Evolutionary conservation across 2,113 vertebrate species (phyloP), one percentile per base, ranked within the genome.

Genomic region (Pogona vitticeps): DNA sequence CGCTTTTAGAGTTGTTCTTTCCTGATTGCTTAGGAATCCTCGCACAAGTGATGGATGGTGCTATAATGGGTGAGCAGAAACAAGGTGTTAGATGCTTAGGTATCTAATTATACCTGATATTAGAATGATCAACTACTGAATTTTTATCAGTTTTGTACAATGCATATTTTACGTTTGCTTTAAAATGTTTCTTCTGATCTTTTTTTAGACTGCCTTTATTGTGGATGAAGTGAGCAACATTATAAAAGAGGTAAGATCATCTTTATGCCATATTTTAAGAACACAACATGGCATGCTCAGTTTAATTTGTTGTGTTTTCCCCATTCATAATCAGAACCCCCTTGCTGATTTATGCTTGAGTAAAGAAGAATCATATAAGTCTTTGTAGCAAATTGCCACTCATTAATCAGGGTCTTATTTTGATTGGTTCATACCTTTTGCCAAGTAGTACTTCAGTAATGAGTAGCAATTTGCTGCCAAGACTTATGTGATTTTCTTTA

Each of bases 141-240:
- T 26, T 65, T 33, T 46, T 63, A 2, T 75, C 70, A 63, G 0
- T 68, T 85, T 36, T 78, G n/a, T n/a, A 75, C 7, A 21, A 15
- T 81, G 3, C 33, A 68, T 52, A 78, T 56, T 17, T 1, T 67
- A 6, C 31, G 56, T n/a, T 72, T 86, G 80, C 73, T 80, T 87
- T 40, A 85, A 90, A 26, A 86, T 80, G 68, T 2, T 65, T 31
- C n/a, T 3, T 75, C 38, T 59, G 8, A 0, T 1, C 46, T 87
- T 89, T 90, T 85, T 94, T 67, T 67, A 99, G 98, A 96, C 96
- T 42, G 86, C 95, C 18, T 99, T 99, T 92, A 94, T 97, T 56
- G 97, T 98, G 31, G 98, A 99, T 83, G 98, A 99, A 96, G 98
- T 99, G 86, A 98, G 96, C 95, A 95, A 96, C 94, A 98, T 99